Percentiles rank a stretch among this genome's conserved stretches.
phyloP scores from a whole-genome alignment of 2,888 invertebrate species.

The Rosalia funebris region DNA sequence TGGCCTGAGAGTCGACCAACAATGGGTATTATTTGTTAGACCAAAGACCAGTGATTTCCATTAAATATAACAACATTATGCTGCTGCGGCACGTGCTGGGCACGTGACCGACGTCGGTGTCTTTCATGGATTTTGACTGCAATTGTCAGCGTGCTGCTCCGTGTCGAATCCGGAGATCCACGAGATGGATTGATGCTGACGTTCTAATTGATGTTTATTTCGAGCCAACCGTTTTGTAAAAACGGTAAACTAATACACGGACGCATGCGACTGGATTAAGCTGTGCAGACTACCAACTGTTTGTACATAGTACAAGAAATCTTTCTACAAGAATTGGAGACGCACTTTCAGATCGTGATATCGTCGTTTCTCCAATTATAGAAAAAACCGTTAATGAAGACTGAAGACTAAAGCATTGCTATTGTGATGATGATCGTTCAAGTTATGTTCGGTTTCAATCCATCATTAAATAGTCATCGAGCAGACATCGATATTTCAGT shows the following conservation, averaged over 20 bases:
- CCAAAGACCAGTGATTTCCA: conserved; percentile 36
- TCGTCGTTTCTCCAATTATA: too few species aligned
- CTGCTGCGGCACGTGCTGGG: conserved; percentile 32
- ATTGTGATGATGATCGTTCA: too few species aligned
- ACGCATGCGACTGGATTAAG: too few species aligned
- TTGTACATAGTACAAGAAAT: too few species aligned
- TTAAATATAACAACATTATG: conserved; percentile 28
- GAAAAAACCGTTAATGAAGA: too few species aligned
- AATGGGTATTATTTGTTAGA: conserved; percentile 39
- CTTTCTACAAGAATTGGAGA: too few species aligned
- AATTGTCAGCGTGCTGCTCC: conserved; percentile 29
- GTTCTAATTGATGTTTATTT: conserved; percentile 24
- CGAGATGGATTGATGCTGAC: conserved; percentile 29
- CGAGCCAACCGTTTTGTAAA: conserved; percentile 3
- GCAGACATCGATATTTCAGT: too few species aligned
- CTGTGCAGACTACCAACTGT: too few species aligned
- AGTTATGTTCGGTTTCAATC: too few species aligned
- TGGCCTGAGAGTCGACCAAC: conserved; percentile 33
- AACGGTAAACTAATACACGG: not conserved
- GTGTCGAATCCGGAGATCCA: conserved; percentile 12
- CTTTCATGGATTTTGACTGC: conserved; percentile 26
- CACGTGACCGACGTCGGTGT: conserved; percentile 38
- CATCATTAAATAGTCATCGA: too few species aligned
- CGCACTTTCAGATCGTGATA: too few species aligned
- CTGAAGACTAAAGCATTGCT: too few species aligned